Conservation (phyloP, 2,113 vertebrate genomes). For the Rhizomys pruinosus region DNA sequence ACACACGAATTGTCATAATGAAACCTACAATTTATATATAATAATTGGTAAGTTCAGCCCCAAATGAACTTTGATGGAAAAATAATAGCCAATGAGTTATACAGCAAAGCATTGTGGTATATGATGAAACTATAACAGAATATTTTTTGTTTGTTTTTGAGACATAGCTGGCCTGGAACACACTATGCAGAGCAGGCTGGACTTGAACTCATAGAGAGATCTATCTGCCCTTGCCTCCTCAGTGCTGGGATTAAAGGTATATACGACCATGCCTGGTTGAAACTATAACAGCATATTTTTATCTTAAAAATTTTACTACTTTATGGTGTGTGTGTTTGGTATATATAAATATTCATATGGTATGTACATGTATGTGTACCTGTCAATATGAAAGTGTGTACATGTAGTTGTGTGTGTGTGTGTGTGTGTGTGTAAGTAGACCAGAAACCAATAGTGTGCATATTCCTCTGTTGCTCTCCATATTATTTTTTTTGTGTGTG, state of each 20-base stretch:
- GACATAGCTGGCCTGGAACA: too few relatives aligned
- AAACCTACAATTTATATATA: neutral
- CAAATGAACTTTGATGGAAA: neutral
- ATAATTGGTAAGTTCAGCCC: neutral
- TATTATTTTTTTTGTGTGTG: neutral
- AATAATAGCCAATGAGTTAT: neutral
- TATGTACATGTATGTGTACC: neutral
- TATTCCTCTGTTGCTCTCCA: neutral
- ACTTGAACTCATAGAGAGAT: too few relatives aligned
- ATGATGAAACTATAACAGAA: neutral
- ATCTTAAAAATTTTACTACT: too few relatives aligned
- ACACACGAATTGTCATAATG: neutral
- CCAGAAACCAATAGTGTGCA: neutral
- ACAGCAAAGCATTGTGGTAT: neutral
- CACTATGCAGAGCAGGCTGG: too few relatives aligned
- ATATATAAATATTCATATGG: neutral
- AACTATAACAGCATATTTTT: neutral
- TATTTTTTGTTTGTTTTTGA: too few relatives aligned
- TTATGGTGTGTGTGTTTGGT: neutral
- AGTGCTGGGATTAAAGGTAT: too few relatives aligned
- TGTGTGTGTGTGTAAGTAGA: neutral
- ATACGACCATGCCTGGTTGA: too few relatives aligned
- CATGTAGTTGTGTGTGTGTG: too few relatives aligned
- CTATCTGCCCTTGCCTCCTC: too few relatives aligned
- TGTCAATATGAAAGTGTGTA: neutral